These are phyloP conservation scores for Eurystomus glaucurus DNA, from an alignment of 2,797 vertebrate species.

Conservation along the genomic window DNA sequence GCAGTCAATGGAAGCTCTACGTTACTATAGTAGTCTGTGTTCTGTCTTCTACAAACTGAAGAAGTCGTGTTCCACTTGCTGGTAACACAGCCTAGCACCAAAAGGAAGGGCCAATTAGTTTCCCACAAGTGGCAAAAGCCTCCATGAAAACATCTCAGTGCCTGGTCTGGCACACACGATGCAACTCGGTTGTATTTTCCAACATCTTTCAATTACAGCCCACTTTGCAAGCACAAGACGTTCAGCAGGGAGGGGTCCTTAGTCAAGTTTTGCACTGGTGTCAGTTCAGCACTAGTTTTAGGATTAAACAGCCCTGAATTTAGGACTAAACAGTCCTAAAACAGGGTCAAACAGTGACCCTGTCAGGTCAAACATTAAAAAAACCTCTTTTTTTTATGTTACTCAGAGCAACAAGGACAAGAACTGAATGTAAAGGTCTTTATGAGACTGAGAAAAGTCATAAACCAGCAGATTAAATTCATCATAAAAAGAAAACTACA, in stretches of 20 bases:
- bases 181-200: background rate
- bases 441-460: background rate
- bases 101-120: constrained; percentile 4
- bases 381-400: background rate
- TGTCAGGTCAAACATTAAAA: too few relatives aligned
- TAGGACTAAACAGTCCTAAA: background rate
- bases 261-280: background rate
- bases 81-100: constrained; percentile 77
- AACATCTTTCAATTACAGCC: background rate
- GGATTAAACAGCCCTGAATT: background rate
- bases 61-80: constrained; percentile 75
- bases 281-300: background rate
- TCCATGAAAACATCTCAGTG: background rate
- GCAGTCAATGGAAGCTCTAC: background rate
- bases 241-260: background rate
- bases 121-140: background rate
- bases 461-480: background rate
- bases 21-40: constrained; percentile 90
- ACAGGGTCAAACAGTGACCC: background rate
- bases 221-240: background rate
- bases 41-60: constrained; percentile 86
- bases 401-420: background rate
- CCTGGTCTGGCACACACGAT: background rate
- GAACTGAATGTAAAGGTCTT: background rate
- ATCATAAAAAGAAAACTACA: background rate